These are phyloP conservation scores for Eulemur coronatus DNA, from an alignment of 2,797 vertebrate genomes.

Conservation along the genomic window DNA sequence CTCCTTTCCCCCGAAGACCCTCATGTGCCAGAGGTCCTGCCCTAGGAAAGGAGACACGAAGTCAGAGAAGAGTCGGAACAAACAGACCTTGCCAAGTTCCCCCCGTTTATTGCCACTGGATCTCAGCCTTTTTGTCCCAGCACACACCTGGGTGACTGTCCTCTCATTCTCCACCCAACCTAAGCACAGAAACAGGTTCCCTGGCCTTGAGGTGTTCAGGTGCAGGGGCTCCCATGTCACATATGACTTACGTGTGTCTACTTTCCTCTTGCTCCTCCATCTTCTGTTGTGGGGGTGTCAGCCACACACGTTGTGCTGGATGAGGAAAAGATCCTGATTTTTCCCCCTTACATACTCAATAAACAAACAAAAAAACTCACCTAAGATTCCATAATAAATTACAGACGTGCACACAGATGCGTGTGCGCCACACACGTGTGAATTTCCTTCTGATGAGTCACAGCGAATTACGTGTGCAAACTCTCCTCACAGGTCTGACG, in stretches of 20 bases:
- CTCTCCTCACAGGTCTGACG: too few relatives aligned
- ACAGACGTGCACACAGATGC: neutral
- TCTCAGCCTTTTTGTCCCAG: too few relatives aligned
- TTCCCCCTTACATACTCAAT: neutral
- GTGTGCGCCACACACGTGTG: neutral
- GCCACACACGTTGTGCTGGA: neutral
- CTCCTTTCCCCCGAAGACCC: neutral
- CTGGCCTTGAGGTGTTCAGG: neutral
- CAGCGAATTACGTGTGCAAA: too few relatives aligned
- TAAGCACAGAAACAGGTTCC: too few relatives aligned
- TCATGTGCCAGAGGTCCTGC: neutral
- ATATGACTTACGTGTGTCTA: fast-evolving
- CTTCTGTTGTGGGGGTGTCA: too few relatives aligned
- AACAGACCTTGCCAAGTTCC: neutral
- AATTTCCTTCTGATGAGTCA: too few relatives aligned
- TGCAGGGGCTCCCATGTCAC: too few relatives aligned
- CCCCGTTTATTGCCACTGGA: too few relatives aligned
- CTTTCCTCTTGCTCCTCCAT: neutral
- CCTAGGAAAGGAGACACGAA: neutral
- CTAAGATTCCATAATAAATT: neutral
- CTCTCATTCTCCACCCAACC: neutral
- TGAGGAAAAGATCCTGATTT: neutral
- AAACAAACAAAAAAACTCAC: neutral
- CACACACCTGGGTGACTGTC: fast-evolving
- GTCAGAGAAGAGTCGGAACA: neutral